These are phyloP conservation scores for Thera britannica DNA, from an alignment of 2,888 invertebrate genomes.

Conservation along the genomic window DNA sequence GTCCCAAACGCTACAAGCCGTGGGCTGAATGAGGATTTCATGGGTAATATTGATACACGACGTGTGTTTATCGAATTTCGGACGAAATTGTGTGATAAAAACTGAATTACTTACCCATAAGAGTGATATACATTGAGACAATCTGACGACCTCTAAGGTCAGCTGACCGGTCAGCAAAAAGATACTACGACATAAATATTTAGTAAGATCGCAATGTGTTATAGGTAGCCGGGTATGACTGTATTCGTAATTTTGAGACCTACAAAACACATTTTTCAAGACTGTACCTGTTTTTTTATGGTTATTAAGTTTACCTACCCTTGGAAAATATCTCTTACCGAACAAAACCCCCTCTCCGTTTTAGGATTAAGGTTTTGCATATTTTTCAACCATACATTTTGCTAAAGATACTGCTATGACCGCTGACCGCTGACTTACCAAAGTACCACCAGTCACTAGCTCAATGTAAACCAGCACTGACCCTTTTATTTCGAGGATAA, in stretches of 20 bases:
- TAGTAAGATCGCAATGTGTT: no score
- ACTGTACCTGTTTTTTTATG: no score
- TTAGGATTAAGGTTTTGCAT: no score
- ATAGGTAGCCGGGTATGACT: no score
- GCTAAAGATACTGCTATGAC: neutral
- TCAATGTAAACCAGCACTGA: constrained; percentile 5
- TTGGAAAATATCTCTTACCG: no score
- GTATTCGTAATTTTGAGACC: no score
- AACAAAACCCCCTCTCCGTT: no score
- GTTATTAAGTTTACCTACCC: no score
- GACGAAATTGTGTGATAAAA: neutral
- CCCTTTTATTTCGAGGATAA: constrained; percentile 14
- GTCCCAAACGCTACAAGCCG: constrained; percentile 44
- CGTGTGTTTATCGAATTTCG: neutral
- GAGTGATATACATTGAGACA: neutral
- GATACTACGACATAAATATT: no score
- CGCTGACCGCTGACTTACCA: neutral
- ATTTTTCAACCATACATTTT: neutral
- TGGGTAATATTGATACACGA: constrained; percentile 39
- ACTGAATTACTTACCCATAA: neutral
- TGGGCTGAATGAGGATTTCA: constrained; percentile 38
- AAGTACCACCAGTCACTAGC: neutral
- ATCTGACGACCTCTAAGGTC: neutral
- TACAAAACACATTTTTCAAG: no score
- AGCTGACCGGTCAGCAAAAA: no score